A percentile compares a stretch with the other conserved stretches of the same genome.
These are phyloP conservation scores for Mesoclemmys tuberculata DNA, from an alignment of 2,113 vertebrate genomes.

Conservation along the genomic window DNA sequence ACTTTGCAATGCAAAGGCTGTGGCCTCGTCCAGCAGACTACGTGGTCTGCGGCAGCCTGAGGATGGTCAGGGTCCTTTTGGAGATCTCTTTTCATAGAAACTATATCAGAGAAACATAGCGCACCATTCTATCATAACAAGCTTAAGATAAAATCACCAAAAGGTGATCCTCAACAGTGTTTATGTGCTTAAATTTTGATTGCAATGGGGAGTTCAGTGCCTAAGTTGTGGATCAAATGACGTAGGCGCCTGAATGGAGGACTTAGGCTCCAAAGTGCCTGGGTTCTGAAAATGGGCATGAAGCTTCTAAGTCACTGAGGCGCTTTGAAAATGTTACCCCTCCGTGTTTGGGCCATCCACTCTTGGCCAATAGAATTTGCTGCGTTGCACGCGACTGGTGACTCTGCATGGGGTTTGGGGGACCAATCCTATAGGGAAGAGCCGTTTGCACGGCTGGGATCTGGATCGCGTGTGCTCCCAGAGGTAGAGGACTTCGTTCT, in stretches of 20 bases:
- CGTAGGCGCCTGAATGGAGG: fast-evolving
- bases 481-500: neutral
- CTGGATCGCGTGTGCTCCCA: neutral
- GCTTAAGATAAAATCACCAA: neutral
- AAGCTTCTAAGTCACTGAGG: neutral
- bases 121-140: neutral
- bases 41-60: neutral
- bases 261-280: neutral
- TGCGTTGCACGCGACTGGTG: neutral
- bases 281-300: neutral
- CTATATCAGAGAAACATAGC: neutral
- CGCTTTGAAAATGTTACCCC: neutral
- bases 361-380: neutral
- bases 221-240: neutral
- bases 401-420: fast-evolving
- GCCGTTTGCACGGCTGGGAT: neutral
- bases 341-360: neutral
- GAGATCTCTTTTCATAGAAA: neutral
- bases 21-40: neutral
- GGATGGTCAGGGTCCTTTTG: neutral
- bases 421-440: neutral
- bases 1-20: neutral
- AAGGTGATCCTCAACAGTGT: neutral
- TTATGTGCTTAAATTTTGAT: neutral
- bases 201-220: neutral